Percentiles rank a stretch among this genome's conserved stretches.
phyloP scores from a whole-genome alignment of 2,888 invertebrate genomes.

The Apotomis capreana region DNA sequence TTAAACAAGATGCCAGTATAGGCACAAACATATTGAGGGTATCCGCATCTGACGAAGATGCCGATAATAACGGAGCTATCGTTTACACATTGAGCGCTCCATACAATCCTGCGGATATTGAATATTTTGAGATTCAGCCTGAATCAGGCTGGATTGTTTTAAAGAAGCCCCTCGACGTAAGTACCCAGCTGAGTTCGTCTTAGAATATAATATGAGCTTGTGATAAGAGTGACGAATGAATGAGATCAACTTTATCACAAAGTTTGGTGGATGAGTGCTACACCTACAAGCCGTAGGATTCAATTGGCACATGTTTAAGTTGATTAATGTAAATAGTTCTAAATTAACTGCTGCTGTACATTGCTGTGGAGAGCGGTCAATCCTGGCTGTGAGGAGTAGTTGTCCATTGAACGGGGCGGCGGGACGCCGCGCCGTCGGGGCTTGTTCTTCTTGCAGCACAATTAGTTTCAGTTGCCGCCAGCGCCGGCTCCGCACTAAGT shows the following conservation, averaged over 20 bases:
- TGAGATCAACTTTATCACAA: slow-evolving; percentile 77
- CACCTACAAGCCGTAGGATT: slow-evolving; percentile 82
- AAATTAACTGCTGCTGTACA: slow-evolving; percentile 81
- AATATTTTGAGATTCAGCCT: slow-evolving; percentile 98
- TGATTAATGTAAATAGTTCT: slow-evolving; percentile 82
- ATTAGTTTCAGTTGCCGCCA: slow-evolving; percentile 88
- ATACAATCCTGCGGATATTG: slow-evolving; percentile 93
- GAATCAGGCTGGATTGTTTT: slow-evolving; percentile 98
- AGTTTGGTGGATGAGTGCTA: slow-evolving; percentile 84
- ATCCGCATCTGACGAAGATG: slow-evolving; percentile 98
- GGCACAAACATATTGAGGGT: slow-evolving; percentile 97
- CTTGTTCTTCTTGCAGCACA: slow-evolving; percentile 89
- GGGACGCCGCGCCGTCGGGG: slow-evolving; percentile 57
- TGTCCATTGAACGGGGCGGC: slow-evolving; percentile 74
- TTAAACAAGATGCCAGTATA: slow-evolving; percentile 97
- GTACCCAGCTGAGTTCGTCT: slow-evolving; percentile 77
- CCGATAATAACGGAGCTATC: slow-evolving; percentile 98
- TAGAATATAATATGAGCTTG: slow-evolving; percentile 57
- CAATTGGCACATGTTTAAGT: slow-evolving; percentile 82
- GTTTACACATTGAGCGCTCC: slow-evolving; percentile 95
- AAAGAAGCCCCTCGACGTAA: slow-evolving; percentile 98
- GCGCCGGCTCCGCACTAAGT: slow-evolving; percentile 79
- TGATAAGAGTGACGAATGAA: slow-evolving; percentile 76
- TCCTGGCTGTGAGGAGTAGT: slow-evolving; percentile 84
- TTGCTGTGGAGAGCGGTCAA: slow-evolving; percentile 78